Base-by-base conservation (phyloP, 2,888 invertebrate genomes). In the Leptarthrus brevirostris region DNA sequence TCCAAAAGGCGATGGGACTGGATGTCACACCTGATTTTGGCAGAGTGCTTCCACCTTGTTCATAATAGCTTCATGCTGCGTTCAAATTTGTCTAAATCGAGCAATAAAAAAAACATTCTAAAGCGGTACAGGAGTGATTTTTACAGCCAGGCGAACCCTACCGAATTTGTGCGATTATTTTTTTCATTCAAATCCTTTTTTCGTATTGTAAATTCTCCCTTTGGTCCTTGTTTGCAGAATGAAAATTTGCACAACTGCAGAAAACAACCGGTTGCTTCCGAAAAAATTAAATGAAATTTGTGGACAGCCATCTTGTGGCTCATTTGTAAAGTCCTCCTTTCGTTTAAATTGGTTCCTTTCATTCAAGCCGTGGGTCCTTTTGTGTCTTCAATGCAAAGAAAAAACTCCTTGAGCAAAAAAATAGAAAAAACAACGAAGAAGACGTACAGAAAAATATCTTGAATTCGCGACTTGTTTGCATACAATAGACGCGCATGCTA, bases 21-120 rank as follows among this genome's bases (percentile, higher is more conserved):
- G 10, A 14, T 16, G 16, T 61, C 61, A 40, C 61, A 61, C 61
- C 61, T 61, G 61, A 61, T 22, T 30, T 18, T 12, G 22, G 18
- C 18, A 18, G 16, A 14, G 6, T 61, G 34, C 12, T 14, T 4
- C 44, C 44, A 44, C 44, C 58, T 18, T 61, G 20, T 18, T 26
- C 30, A 61, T 36, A 61, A 40, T 61, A 40, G 61, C 22, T 52
- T 72, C 74, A 71, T 64, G 74, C 74, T 72, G 74, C 36, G 74
- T 49, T 44, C 69, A 74, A 74, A 72, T 74, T 74, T 71, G 71
- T 72, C 53, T 64, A 72, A 44, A 61, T 52, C 71, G 40, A 40
- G 61, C 61, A 4, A 22, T 54, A 54, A 54, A 54, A 61, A 34
- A 20, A 56, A 12, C 14, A 14, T 14, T 26, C 3, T 16, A 56